These are phyloP conservation scores for Liodrosophila aerea DNA, from an alignment of 2,888 invertebrate genomes.

Conservation along the genomic window DNA sequence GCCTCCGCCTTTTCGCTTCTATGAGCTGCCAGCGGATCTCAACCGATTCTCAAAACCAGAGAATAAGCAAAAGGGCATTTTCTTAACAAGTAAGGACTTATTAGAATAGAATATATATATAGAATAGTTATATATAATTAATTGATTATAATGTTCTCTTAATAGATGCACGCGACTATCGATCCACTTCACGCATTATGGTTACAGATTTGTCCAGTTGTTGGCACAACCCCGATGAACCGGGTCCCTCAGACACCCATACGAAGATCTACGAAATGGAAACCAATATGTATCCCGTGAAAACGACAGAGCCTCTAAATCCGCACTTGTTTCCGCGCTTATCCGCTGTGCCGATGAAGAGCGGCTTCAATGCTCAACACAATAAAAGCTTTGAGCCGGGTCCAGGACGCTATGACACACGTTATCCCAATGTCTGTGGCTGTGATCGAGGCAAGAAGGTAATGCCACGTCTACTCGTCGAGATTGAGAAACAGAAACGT, in stretches of 20 bases:
- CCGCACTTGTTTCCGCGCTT: slow-evolving; percentile 56
- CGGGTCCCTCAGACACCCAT: slow-evolving; percentile 68
- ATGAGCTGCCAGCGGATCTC: slow-evolving; percentile 46
- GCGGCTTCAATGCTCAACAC: slow-evolving; percentile 12
- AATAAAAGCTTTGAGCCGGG: slow-evolving; percentile 67
- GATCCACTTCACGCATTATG: slow-evolving; percentile 67
- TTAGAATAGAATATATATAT: background rate
- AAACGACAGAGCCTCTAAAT: slow-evolving; percentile 9
- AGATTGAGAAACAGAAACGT: slow-evolving; percentile 73
- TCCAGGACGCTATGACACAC: slow-evolving; percentile 76
- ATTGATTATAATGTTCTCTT: background rate
- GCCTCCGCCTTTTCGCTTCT: slow-evolving; percentile 40
- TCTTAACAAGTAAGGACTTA: slow-evolving; percentile 71
- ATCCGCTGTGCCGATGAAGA: slow-evolving; percentile 66
- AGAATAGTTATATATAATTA: too few species aligned
- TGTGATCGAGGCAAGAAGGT: slow-evolving; percentile 49
- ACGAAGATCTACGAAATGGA: slow-evolving; percentile 27
- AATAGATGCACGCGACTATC: slow-evolving; percentile 73
- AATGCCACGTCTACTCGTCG: slow-evolving; percentile 56
- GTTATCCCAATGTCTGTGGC: slow-evolving; percentile 56
- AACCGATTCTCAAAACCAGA: slow-evolving; percentile 53
- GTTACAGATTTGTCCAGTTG: slow-evolving; percentile 47
- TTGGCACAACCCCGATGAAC: slow-evolving; percentile 68
- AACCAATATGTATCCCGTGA: slow-evolving; percentile 13
- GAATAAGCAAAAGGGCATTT: slow-evolving; percentile 66